These are phyloP conservation scores for Cyprinodon variegatus DNA, from an alignment of 2,113 vertebrate genomes.

Conservation along the genomic window DNA sequence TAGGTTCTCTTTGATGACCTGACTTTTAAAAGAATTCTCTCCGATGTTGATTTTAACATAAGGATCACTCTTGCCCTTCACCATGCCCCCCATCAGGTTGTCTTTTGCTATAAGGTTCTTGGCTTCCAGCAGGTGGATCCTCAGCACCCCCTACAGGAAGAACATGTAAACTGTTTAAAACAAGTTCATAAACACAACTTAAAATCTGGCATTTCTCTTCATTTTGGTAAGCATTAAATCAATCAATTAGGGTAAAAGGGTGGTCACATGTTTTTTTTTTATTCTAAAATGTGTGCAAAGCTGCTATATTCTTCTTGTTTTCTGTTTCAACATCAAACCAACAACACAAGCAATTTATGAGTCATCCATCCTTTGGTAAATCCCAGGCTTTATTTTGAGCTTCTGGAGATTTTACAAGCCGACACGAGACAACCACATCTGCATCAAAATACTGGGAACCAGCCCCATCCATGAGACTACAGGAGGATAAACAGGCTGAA, in stretches of 20 bases:
- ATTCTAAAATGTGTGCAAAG: background rate
- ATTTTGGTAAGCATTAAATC: background rate
- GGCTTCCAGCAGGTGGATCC: slow-evolving; percentile 89
- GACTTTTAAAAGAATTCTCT: slow-evolving; percentile 81
- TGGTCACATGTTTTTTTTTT: background rate
- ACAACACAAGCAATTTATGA: background rate
- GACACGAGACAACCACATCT: background rate
- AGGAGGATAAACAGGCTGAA: background rate
- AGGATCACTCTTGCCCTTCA: slow-evolving; percentile 92
- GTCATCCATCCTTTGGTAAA: background rate
- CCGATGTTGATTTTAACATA: slow-evolving; percentile 86
- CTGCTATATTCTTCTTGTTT: background rate
- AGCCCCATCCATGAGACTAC: slow-evolving; percentile 9
- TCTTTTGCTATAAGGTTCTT: slow-evolving; percentile 89
- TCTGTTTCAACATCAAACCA: background rate
- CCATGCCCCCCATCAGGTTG: slow-evolving; percentile 85
- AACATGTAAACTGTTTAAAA: slow-evolving; percentile 24
- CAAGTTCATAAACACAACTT: background rate
- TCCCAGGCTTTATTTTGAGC: background rate
- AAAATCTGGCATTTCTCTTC: background rate
- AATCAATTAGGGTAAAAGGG: background rate
- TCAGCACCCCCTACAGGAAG: slow-evolving; percentile 83
- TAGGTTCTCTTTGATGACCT: slow-evolving; percentile 87
- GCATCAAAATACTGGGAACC: background rate
- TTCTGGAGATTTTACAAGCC: background rate